Percentiles rank a stretch among this genome's conserved stretches.
Conservation (phyloP, 2,113 vertebrate genomes). For the Strigops habroptila region DNA sequence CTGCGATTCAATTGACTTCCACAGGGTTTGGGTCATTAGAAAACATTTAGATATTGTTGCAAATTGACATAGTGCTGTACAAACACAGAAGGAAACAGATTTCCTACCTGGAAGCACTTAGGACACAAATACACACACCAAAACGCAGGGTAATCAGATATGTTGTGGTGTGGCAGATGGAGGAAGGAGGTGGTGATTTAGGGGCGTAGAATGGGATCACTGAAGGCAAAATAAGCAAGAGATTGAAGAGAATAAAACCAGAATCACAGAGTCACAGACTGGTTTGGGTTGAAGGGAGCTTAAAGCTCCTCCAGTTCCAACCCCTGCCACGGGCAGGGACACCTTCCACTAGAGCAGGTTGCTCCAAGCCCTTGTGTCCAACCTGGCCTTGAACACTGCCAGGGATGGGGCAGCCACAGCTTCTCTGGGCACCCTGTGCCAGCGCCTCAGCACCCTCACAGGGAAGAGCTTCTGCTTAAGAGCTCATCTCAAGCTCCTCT, state of each 20-base stretch:
- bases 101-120: neutral
- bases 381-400: no score
- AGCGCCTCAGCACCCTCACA: no score
- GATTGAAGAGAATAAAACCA: neutral
- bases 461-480: no score
- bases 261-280: neutral
- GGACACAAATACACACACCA: neutral
- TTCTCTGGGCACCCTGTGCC: no score
- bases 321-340: no score
- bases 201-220: no score
- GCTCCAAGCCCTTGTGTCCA: no score
- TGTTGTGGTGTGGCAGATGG: neutral
- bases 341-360: no score
- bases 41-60: neutral
- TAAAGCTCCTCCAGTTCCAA: no score
- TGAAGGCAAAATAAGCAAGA: neutral
- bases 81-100: neutral
- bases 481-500: no score
- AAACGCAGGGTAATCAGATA: fast-evolving
- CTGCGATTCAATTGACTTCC: neutral
- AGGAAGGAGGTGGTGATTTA: neutral
- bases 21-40: neutral
- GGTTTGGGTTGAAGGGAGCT: no score
- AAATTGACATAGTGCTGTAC: neutral
- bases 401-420: no score